These are phyloP conservation scores for Cebidichthys violaceus DNA, from an alignment of 2,113 vertebrate genomes.

Conservation along the genomic window DNA sequence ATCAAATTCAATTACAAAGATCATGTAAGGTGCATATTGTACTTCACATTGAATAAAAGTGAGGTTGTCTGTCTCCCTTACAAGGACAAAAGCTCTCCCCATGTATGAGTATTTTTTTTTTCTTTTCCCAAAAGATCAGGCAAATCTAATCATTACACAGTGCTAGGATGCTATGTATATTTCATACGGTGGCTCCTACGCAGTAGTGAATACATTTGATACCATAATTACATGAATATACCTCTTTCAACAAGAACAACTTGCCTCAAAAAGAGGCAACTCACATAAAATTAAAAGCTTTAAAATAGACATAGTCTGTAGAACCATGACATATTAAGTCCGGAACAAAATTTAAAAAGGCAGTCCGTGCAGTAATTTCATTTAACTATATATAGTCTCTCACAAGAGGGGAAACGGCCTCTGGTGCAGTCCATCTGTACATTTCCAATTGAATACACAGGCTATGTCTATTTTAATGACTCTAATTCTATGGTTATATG, in stretches of 20 bases:
- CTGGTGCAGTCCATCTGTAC: constrained; percentile 59
- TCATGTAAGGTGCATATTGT: constrained; percentile 87
- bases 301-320: constrained; percentile 75
- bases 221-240: constrained; percentile 83
- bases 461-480: constrained; percentile 72
- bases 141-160: constrained; percentile 85
- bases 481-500: constrained; percentile 70
- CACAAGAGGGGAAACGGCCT: constrained; percentile 31
- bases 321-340: constrained; percentile 46
- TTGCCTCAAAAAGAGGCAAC: constrained; percentile 66
- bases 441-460: constrained; percentile 57
- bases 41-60: constrained; percentile 86
- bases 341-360: constrained; percentile 53
- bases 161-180: constrained; percentile 83
- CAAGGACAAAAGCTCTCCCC: constrained; percentile 71
- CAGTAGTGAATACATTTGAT: constrained; percentile 82
- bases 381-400: constrained; percentile 52
- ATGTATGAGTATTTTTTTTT: constrained; percentile 51
- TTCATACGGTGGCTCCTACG: constrained; percentile 81
- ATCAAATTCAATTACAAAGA: constrained; percentile 86
- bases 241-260: constrained; percentile 76
- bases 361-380: constrained; percentile 36
- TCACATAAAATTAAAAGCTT: constrained; percentile 76
- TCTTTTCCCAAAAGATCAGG: constrained; percentile 73
- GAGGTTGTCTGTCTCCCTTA: constrained; percentile 79